Evolutionary conservation across 2,888 invertebrate genomes (phyloP).

Genomic region (Octonoba sinensis): DNA sequence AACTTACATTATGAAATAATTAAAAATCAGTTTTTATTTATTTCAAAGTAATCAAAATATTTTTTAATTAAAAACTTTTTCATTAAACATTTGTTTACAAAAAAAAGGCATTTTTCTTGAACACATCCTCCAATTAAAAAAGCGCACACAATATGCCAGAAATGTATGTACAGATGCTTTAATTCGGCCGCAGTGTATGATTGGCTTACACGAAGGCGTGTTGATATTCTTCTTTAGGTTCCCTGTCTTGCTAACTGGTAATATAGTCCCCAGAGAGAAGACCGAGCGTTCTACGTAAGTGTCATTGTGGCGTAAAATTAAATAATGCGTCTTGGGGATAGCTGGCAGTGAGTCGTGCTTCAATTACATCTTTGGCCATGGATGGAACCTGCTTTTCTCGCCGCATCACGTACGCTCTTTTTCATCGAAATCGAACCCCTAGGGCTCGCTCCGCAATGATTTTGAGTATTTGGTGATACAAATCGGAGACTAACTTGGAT

Average conservation of each 20-base stretch:
- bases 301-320: slow-evolving; percentile 62
- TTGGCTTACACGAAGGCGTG: neutral
- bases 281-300: slow-evolving; percentile 42
- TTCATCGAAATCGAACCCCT: slow-evolving; percentile 44
- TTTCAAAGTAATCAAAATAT: too few species aligned
- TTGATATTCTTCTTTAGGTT: slow-evolving; percentile 5
- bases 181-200: too few species aligned
- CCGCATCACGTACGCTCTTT: slow-evolving; percentile 52
- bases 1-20: too few species aligned
- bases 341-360: slow-evolving; percentile 44
- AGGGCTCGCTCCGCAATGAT: slow-evolving; percentile 35
- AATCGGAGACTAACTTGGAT: neutral
- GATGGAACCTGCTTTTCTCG: slow-evolving; percentile 40
- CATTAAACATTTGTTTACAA: too few species aligned
- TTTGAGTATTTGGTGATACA: slow-evolving; percentile 39
- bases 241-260: slow-evolving; percentile 25
- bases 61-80: too few species aligned
- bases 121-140: too few species aligned
- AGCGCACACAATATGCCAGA: too few species aligned
- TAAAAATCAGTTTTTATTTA: too few species aligned
- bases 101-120: too few species aligned
- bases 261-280: slow-evolving; percentile 34
- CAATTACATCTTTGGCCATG: slow-evolving; percentile 56
- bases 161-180: too few species aligned
- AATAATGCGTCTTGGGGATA: slow-evolving; percentile 59